Evolutionary conservation across 2,888 invertebrate genomes (phyloP), one percentile per base, ranked within the genome.

Genomic region (Leucoptera coffeella): DNA sequence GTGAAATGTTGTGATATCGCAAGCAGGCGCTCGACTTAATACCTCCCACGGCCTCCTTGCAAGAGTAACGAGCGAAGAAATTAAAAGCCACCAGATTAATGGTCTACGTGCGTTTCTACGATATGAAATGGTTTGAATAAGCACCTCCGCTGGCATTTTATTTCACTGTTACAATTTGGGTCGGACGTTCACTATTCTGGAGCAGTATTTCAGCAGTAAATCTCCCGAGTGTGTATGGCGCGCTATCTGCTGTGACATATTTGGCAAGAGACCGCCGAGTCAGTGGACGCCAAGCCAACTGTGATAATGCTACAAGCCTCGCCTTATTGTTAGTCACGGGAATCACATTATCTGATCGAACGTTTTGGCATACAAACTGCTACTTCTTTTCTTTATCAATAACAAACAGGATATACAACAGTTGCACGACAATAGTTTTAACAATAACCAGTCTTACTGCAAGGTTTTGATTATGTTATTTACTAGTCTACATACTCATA

Each of bases 241-340:
- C 41, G 47, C 48, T 61, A 59, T 58, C 56, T 51, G 50, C 50
- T 43, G 50, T 52, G 60, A 60, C 61, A 59, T 59, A 64, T 64
- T 67, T 67, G 65, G 67, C 64, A 62, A 60, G 47, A 42, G 43
- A 37, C 38, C 36, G 22, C 27, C 30, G 15, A 25, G 27, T 24
- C 14, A 10, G 26, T 27, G 47, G 44, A 45, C 50, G 41, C 36
- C 35, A 41, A 52, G 57, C 62, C 59, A 64, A 64, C 58, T 61
- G 64, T 60, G 56, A 61, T 61, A 58, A 53, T 47, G 44, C 43
- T 38, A 41, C 29, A 40, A 22, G 26, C 26, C 13, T 14, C 21
- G 12, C n/a, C 12, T 8, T 15, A 8, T 13, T 29, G 21, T 28
- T 22, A 25, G 15, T 24, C 14, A 25, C 25, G 12, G 17, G 28